Conservation (phyloP, 1,140 invertebrate species). For the Pollicipes pollicipes region DNA sequence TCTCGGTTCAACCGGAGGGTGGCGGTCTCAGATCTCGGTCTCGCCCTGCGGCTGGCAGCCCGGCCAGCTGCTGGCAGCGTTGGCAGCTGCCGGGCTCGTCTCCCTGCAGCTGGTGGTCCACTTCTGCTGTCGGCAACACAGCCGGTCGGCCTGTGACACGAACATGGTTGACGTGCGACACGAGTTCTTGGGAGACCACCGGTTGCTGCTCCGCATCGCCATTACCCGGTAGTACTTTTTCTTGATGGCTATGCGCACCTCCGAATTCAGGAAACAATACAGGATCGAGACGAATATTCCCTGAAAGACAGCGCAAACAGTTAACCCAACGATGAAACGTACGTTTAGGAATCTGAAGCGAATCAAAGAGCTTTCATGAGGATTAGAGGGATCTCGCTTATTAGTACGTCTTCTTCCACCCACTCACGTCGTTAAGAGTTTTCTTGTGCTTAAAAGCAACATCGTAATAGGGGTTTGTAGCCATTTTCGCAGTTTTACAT, state of each 20-base stretch:
- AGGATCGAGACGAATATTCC: constrained; percentile 64
- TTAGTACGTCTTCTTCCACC: no score
- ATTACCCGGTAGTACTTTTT: neutral
- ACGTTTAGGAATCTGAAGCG: no score
- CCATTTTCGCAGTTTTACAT: no score
- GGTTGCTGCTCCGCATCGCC: neutral
- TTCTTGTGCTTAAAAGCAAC: no score
- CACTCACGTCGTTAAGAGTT: no score
- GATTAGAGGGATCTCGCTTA: no score
- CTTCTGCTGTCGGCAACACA: neutral
- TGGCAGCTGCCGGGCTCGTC: neutral
- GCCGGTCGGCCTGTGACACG: neutral
- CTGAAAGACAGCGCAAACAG: no score
- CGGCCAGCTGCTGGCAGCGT: neutral
- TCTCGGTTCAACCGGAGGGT: no score
- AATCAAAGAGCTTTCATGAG: no score
- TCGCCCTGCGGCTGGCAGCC: neutral
- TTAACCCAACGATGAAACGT: no score
- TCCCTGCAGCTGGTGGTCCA: neutral
- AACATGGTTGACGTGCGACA: neutral
- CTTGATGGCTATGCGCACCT: constrained; percentile 35
- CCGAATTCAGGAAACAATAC: constrained; percentile 74
- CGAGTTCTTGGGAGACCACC: neutral
- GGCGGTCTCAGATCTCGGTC: neutral
- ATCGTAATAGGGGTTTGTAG: no score